These are phyloP conservation scores for Enchytraeus crypticus DNA, from an alignment of 2,888 invertebrate species.

Conservation along the genomic window DNA sequence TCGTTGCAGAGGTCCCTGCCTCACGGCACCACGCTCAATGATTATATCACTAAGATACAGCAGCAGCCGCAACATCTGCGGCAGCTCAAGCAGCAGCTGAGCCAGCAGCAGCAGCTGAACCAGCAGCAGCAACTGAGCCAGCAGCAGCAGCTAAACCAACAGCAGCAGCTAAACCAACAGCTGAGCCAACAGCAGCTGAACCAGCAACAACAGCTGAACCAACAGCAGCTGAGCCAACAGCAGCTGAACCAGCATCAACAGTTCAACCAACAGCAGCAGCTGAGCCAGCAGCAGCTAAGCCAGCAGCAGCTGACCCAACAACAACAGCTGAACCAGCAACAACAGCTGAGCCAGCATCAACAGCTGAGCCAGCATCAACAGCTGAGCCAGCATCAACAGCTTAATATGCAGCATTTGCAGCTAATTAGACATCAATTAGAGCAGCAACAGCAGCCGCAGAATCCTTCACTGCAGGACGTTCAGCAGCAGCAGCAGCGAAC, in stretches of 20 bases:
- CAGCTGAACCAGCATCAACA: not conserved
- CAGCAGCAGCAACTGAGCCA: not conserved
- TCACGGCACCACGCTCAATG: conserved; percentile 5
- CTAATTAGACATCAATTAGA: too few relatives aligned
- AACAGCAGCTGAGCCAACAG: not conserved
- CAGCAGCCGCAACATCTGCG: not conserved
- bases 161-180: not conserved
- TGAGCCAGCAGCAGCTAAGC: not conserved
- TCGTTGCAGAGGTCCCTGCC: not conserved
- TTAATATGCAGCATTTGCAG: not conserved
- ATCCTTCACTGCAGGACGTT: not conserved
- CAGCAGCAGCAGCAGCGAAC: not conserved
- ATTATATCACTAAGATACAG: not conserved
- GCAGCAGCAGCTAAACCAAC: not conserved
- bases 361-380: not conserved
- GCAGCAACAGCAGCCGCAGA: not conserved
- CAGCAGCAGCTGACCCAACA: not conserved
- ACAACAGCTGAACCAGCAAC: not conserved
- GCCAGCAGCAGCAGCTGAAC: not conserved
- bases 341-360: not conserved
- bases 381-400: not conserved
- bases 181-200: not conserved
- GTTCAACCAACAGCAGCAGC: not conserved
- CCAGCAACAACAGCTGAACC: not conserved
- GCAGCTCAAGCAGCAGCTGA: not conserved